Evolutionary conservation across 1,140 invertebrate genomes (phyloP), one percentile per base, ranked within the genome.

Genomic region (Halesus radiatus): DNA sequence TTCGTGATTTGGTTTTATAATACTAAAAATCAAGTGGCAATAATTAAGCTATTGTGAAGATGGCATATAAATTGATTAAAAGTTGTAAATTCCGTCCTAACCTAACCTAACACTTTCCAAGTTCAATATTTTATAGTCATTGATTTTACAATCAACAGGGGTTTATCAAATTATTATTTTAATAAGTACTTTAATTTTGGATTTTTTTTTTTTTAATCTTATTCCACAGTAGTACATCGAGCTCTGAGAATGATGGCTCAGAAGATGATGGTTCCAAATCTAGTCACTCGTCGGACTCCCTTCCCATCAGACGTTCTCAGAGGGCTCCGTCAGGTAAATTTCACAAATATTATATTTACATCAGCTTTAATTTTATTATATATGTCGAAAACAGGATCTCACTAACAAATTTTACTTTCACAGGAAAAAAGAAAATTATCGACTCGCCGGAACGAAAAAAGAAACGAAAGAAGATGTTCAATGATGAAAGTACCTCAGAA

Each of bases 211-310:
- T 2, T 45, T 45, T 8, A 7, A 13, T 26, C 53, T 22, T 60
- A 78, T 77, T 60, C 22, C 81, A 77, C 29, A 81, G 79, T 62
- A 81, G 77, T 3, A 74, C 75, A 16, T 82, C 83, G 20, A 80
- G 77, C 29, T 84, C 83, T 1, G 82, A 83, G 74, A 88, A 87
- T 6, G 85, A 85, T 0, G 86, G 86, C 37, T 84, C 87, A 3
- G 88, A 86, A 52, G 86, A 85, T 53, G 85, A 86, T 0, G 75
- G 64, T 13, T 75, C 75, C 10, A 68, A 76, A 23, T 86, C 85
- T 3, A 87, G 87, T 0, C 81, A 85, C 1, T 88, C 88, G 0
- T 89, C 88, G 0, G 88, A 88, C 76, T 87, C 86, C 0, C 75
- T 88, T 78, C 88, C 88, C 3, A 85, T 88, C 3, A 73, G 87